These are phyloP conservation scores for Drosophila hawaiiensis DNA, from an alignment of 2,888 invertebrate species.

Conservation along the genomic window DNA sequence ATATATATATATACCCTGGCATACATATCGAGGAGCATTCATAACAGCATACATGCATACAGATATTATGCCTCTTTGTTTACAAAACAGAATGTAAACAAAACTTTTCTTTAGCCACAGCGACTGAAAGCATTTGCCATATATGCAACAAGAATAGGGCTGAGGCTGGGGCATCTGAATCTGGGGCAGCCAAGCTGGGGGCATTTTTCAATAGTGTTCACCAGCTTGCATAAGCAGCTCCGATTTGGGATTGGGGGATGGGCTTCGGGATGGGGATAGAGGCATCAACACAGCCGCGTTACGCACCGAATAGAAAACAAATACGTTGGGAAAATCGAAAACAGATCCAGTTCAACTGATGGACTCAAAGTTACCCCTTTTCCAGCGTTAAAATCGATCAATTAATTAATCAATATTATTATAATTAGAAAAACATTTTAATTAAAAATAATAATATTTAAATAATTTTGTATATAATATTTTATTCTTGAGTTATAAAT, in stretches of 20 bases:
- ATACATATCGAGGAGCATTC: conserved; percentile 10
- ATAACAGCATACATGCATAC: conserved; percentile 14
- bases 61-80: conserved; percentile 67
- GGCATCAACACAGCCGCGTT: conserved; percentile 54
- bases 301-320: conserved; percentile 72
- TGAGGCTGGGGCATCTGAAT: conserved; percentile 59
- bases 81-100: conserved; percentile 81
- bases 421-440: not conserved
- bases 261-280: conserved; percentile 8
- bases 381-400: fast-evolving
- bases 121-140: conserved; percentile 69
- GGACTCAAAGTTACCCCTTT: conserved; percentile 17
- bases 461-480: not conserved
- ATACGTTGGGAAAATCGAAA: conserved; percentile 44
- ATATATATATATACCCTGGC: conserved; percentile 9
- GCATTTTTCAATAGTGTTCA: conserved; percentile 63
- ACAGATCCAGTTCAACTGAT: not conserved
- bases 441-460: not conserved
- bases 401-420: not conserved
- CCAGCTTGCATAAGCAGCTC: conserved; percentile 76
- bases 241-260: conserved; percentile 16
- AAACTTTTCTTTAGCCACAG: conserved; percentile 66
- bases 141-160: conserved; percentile 49
- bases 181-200: conserved; percentile 81
- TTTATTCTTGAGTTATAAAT: not conserved